Conservation (phyloP, 2,113 vertebrate species). For the Axis porcinus region DNA sequence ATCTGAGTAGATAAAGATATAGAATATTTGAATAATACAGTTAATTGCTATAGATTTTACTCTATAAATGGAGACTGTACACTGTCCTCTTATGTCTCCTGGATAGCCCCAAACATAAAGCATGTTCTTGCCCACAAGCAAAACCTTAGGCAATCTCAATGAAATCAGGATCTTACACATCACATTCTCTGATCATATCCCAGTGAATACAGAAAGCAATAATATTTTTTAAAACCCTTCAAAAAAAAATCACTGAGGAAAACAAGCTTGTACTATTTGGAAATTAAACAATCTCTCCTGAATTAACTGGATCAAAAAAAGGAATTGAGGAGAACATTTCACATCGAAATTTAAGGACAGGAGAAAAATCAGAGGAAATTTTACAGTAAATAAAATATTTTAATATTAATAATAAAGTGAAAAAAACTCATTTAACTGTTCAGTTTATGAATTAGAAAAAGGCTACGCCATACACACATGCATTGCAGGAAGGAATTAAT, state of each 20-base stretch:
- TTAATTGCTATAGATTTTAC: background rate
- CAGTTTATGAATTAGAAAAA: conserved; percentile 4
- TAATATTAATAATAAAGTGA: background rate
- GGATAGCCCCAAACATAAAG: background rate
- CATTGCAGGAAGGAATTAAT: background rate
- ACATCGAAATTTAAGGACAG: background rate
- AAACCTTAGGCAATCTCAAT: background rate
- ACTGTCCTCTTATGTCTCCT: background rate
- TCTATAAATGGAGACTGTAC: background rate
- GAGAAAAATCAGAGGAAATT: background rate
- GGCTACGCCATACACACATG: background rate
- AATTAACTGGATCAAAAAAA: background rate
- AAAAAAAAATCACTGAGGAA: background rate
- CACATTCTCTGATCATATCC: background rate
- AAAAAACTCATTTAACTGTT: background rate
- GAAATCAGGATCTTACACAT: background rate
- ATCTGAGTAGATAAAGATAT: background rate
- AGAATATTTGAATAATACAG: background rate
- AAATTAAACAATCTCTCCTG: background rate
- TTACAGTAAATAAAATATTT: background rate
- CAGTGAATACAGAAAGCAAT: background rate
- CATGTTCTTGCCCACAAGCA: background rate
- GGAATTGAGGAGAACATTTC: background rate
- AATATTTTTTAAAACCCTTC: background rate
- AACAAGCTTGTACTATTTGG: background rate